Percentiles rank a stretch among this genome's conserved stretches.
These are phyloP conservation scores for Cirrhinus molitorella DNA, from an alignment of 2,797 vertebrate species.

Conservation along the genomic window DNA sequence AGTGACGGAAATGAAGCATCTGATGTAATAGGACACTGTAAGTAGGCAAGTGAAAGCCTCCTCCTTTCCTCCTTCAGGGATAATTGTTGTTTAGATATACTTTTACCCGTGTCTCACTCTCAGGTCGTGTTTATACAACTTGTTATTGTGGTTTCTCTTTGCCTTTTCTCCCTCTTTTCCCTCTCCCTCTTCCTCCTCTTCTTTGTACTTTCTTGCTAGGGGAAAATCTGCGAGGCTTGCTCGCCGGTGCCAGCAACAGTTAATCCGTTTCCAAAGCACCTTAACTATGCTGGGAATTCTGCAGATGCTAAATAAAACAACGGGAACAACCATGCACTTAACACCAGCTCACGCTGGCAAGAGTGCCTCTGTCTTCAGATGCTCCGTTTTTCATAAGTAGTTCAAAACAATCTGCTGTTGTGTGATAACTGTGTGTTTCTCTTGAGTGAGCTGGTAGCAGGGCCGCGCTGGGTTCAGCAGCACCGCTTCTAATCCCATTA, in stretches of 20 bases:
- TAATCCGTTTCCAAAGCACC: constrained; percentile 69
- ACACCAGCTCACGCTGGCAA: constrained; percentile 62
- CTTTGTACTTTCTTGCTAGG: constrained; percentile 62
- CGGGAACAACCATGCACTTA: constrained; percentile 66
- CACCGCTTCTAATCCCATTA: constrained; percentile 64
- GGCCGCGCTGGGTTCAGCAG: constrained; percentile 59
- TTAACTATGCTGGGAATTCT: constrained; percentile 68
- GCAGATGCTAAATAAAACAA: constrained; percentile 64
- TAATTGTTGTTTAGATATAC: constrained; percentile 61
- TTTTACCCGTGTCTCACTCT: constrained; percentile 50
- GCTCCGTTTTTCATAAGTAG: constrained; percentile 55
- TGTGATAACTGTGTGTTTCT: constrained; percentile 78
- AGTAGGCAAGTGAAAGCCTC: constrained; percentile 56
- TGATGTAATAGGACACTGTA: constrained; percentile 48
- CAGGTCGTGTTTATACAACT: constrained; percentile 59
- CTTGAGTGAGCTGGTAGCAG: constrained; percentile 59
- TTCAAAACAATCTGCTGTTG: constrained; percentile 75
- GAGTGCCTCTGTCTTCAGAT: constrained; percentile 61
- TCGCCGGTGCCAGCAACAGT: constrained; percentile 61
- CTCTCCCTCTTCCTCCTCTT: constrained; percentile 43
- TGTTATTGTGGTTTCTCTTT: constrained; percentile 54
- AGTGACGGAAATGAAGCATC: constrained; percentile 9
- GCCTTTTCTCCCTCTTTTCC: constrained; percentile 48
- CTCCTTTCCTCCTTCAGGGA: constrained; percentile 56
- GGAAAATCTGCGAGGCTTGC: constrained; percentile 62